Evolutionary conservation across 2,888 invertebrate species (phyloP).

Genomic region (Diaprepes abbreviatus): DNA sequence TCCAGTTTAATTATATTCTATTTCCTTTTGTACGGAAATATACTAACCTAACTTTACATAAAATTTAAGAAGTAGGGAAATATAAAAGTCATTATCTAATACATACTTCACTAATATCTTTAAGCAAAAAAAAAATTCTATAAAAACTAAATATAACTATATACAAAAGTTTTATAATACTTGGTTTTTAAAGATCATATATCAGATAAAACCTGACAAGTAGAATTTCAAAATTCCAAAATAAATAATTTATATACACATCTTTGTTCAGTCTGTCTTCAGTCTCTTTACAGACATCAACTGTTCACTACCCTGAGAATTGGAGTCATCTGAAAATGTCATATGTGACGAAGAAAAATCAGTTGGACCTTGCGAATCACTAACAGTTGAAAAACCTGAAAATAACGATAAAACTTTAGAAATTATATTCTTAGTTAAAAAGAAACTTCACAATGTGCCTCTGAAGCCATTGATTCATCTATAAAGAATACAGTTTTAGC

Average conservation of each 20-base stretch:
- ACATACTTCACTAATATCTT: neutral
- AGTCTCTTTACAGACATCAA: constrained; percentile 80
- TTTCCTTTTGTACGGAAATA: neutral
- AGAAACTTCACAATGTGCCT: no score
- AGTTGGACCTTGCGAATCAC: constrained; percentile 90
- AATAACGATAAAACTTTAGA: constrained; percentile 14
- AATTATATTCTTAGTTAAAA: no score
- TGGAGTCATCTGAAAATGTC: constrained; percentile 92
- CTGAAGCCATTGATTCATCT: no score
- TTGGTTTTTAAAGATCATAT: constrained; percentile 6
- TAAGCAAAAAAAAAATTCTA: neutral
- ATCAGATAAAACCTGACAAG: constrained; percentile 6
- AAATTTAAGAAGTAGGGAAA: neutral
- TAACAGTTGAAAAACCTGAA: constrained; percentile 90
- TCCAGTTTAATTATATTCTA: neutral
- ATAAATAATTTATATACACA: neutral
- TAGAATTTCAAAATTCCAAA: neutral
- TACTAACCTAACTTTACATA: neutral
- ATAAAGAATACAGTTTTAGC: no score
- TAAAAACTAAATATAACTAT: neutral
- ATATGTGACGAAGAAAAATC: constrained; percentile 85
- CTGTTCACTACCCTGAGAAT: constrained; percentile 86
- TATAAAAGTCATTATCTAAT: neutral
- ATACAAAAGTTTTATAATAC: neutral
- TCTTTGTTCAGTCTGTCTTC: constrained; percentile 78